A percentile compares a stretch with the other conserved stretches of the same genome.
These are phyloP conservation scores for Morinoia aosen DNA, from an alignment of 2,888 invertebrate genomes.

Conservation along the genomic window DNA sequence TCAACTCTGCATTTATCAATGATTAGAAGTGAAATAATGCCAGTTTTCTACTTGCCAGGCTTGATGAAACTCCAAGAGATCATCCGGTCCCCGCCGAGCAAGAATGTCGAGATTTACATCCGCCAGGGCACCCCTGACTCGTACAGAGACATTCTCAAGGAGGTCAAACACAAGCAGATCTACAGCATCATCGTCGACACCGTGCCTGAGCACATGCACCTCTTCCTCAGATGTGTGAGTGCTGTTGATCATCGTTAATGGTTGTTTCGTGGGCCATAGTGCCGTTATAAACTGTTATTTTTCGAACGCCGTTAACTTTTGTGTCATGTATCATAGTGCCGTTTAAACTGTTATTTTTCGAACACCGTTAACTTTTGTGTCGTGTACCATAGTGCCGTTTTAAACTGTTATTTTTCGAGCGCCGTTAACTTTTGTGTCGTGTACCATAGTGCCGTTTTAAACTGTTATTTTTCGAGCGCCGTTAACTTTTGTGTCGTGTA, in stretches of 20 bases:
- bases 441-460: too few species aligned
- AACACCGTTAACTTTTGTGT: too few species aligned
- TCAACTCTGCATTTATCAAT: too few species aligned
- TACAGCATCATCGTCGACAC: constrained; percentile 73
- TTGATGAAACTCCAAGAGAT: constrained; percentile 88
- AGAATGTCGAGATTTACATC: constrained; percentile 73
- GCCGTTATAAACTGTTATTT: neutral
- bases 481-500: too few species aligned
- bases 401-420: too few species aligned
- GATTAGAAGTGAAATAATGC: neutral
- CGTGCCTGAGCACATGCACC: constrained; percentile 71
- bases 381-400: too few species aligned
- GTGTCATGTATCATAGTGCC: neutral
- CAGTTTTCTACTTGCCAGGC: constrained; percentile 73
- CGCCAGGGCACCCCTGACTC: constrained; percentile 71
- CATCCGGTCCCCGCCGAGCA: constrained; percentile 79
- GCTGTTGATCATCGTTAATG: neutral
- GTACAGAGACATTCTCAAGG: constrained; percentile 72
- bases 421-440: too few species aligned
- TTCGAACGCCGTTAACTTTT: constrained; percentile 1
- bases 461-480: too few species aligned
- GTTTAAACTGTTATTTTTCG: neutral
- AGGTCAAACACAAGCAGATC: constrained; percentile 72
- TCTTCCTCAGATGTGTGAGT: constrained; percentile 73
- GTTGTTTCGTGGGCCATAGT: neutral